A percentile compares a stretch with the other conserved stretches of the same genome.
Evolutionary conservation across 2,113 vertebrate genomes (phyloP).

Genomic region (Prochilodus magdalenae): DNA sequence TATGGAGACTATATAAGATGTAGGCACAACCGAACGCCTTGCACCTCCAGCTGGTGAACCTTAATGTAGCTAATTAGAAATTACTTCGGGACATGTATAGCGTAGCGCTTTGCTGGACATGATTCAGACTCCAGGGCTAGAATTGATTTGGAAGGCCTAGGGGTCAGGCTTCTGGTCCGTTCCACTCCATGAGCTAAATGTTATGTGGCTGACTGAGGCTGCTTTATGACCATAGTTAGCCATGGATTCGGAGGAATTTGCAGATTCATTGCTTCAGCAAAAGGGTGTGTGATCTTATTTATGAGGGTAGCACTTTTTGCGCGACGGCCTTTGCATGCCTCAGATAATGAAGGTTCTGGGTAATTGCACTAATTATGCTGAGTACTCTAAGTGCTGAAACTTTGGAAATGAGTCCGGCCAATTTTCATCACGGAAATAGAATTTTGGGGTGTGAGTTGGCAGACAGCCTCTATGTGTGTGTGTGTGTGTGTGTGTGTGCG

Average conservation of each 20-base stretch:
- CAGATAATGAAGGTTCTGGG: not conserved
- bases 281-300: not conserved
- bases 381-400: not conserved
- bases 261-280: not conserved
- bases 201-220: not conserved
- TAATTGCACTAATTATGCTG: not conserved
- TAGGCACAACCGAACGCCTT: too few relatives aligned
- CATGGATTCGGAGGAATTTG: not conserved
- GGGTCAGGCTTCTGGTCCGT: not conserved
- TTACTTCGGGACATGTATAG: not conserved
- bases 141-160: not conserved
- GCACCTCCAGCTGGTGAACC: too few relatives aligned
- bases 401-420: not conserved
- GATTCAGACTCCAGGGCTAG: not conserved
- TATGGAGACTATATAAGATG: too few relatives aligned
- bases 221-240: not conserved
- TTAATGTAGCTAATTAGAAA: too few relatives aligned
- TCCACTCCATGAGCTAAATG: not conserved
- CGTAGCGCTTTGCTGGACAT: not conserved
- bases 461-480: not conserved
- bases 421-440: not conserved
- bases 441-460: not conserved
- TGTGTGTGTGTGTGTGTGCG: not conserved
- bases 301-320: not conserved
- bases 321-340: not conserved